phyloP scores from a whole-genome alignment of 2,113 vertebrate genomes.

The Labrus mixtus region DNA sequence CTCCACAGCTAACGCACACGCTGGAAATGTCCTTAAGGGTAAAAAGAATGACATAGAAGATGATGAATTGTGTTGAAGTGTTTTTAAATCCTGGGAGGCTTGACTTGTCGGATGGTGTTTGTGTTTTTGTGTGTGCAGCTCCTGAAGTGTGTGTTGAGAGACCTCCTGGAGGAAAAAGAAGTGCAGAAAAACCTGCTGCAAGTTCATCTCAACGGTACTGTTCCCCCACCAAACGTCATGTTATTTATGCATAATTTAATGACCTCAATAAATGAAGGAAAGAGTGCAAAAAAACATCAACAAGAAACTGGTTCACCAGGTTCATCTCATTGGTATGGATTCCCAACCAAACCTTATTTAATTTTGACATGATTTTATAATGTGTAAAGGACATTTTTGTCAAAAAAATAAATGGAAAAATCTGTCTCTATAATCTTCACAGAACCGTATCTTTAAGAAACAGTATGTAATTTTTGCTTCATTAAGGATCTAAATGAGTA shows the following conservation, averaged over 20 bases:
- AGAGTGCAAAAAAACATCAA: too few species aligned
- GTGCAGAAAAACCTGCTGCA: slow-evolving; percentile 87
- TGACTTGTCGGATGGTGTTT: slow-evolving; percentile 5
- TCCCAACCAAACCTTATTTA: too few species aligned
- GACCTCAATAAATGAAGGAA: not conserved
- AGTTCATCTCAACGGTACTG: slow-evolving; percentile 91
- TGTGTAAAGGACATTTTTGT: too few species aligned
- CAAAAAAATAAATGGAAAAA: too few species aligned
- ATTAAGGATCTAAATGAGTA: too few species aligned
- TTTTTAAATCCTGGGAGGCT: slow-evolving; percentile 8
- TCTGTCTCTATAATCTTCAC: too few species aligned
- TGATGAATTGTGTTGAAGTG: slow-evolving; percentile 5
- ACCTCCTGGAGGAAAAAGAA: slow-evolving; percentile 84
- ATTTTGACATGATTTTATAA: too few species aligned
- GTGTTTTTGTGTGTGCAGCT: slow-evolving; percentile 79
- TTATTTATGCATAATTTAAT: not conserved
- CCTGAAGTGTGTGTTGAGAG: slow-evolving; percentile 87
- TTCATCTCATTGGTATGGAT: too few species aligned
- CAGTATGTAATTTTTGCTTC: too few species aligned
- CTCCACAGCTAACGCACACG: not conserved
- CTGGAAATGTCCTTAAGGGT: not conserved
- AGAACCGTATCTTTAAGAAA: too few species aligned
- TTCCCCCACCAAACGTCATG: not conserved
- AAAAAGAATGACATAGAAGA: not conserved
- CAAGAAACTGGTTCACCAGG: too few species aligned